Evolutionary conservation across 2,113 vertebrate species (phyloP).

Genomic region (Hassar affinis): DNA sequence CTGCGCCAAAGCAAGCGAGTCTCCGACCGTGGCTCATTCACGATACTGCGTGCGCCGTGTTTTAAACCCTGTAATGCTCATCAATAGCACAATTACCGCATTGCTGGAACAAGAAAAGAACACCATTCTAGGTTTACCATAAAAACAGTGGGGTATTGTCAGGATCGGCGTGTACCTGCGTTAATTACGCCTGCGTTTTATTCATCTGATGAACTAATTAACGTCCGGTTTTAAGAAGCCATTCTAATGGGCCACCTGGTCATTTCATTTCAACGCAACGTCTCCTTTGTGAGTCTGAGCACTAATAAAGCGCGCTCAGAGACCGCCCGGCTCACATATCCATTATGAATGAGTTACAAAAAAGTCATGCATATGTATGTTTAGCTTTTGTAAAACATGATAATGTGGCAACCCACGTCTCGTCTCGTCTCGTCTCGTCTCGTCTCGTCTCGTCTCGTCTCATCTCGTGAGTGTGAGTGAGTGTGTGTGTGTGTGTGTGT

Average conservation of each 20-base stretch:
- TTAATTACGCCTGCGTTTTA: constrained; percentile 64
- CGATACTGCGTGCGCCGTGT: background rate
- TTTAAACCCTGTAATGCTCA: constrained; percentile 54
- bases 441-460: too few relatives aligned
- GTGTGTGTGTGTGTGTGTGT: too few relatives aligned
- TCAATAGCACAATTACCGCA: constrained; percentile 61
- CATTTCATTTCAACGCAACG: constrained; percentile 44
- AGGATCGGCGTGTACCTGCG: constrained; percentile 26
- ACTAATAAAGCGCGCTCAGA: constrained; percentile 48
- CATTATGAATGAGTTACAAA: constrained; percentile 32
- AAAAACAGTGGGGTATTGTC: constrained; percentile 34
- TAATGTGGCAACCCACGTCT: background rate
- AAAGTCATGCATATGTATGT: constrained; percentile 52
- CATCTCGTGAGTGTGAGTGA: too few relatives aligned
- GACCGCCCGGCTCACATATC: constrained; percentile 44
- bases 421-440: background rate
- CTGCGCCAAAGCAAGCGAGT: constrained; percentile 39
- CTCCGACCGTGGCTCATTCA: background rate
- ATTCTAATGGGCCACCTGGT: constrained; percentile 66
- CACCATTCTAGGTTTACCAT: constrained; percentile 50
- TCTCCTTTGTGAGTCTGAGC: constrained; percentile 46
- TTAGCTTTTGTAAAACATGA: constrained; percentile 16
- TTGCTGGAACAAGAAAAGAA: constrained; percentile 55
- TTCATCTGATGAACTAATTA: constrained; percentile 66
- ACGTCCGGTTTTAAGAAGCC: constrained; percentile 60